Evolutionary conservation across 2,113 vertebrate genomes (phyloP), one percentile per base, ranked within the genome.

Genomic region (Romanogobio albipinnatus): DNA sequence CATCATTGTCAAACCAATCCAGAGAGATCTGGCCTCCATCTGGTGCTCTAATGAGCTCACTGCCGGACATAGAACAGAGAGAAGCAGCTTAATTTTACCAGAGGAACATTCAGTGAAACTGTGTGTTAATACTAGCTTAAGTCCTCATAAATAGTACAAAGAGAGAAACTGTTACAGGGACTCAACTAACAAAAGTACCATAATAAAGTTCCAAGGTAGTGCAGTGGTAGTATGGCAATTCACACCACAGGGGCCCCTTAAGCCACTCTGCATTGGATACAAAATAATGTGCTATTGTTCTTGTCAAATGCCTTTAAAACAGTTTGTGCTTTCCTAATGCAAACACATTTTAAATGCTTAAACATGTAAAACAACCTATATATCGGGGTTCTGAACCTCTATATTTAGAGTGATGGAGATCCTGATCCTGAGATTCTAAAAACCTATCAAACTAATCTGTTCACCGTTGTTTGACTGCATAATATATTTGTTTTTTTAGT

Each of bases 1-100:
- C 94, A 73, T 95, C 92, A 88, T 99, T 97, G 94, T 98, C 97
- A 92, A 97, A 97, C 98, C 98, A 99, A 90, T 99, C 98, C 95
- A 99, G 87, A 1, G 96, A 99, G 95, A 99, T 97, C 95, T 99
- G 98, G 87, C 98, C 98, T 95, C 98, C 98, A 95, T 99, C 98
- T 94, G 95, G 93, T 87, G 97, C 97, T 93, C 94, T 96, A 95
- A 99, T 96, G 91, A 98, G 96, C 92, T 99, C 97, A 91, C 98
- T 99, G 94, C 91, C 94, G 88, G 61, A 84, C 81, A 84, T 79
- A 77, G 70, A 56, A 80, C 64, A 84, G 22, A 82, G 19, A 64
- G 53, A 78, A 68, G 71, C 87, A 84, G 61, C 76, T 61, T 83
- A 47, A 81, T 81, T 74, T 86, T 73, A 79, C 73, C 51, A 56